These are phyloP conservation scores for Pristionchus japonicus DNA, from an alignment of 2,888 invertebrate genomes.

Conservation along the genomic window DNA sequence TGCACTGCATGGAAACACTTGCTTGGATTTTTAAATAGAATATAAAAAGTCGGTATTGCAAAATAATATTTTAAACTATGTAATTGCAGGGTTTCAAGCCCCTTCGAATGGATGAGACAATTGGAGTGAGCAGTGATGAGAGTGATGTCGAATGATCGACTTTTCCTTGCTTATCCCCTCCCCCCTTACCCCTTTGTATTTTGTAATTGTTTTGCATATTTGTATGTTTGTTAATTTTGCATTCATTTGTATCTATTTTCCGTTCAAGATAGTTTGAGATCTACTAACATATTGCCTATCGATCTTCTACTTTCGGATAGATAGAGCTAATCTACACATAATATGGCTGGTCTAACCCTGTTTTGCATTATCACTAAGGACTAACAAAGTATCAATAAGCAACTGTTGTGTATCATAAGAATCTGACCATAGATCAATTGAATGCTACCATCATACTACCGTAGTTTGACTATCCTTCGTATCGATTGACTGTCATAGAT, in stretches of 20 bases:
- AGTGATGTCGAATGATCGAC: conserved; percentile 13
- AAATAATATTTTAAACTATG: not conserved
- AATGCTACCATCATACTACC: not conserved
- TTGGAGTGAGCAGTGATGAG: conserved; percentile 44
- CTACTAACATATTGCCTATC: conserved; percentile 20
- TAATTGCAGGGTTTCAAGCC: conserved; percentile 43
- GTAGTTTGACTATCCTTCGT: not conserved
- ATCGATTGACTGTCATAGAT: conserved; percentile 7
- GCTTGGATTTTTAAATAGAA: no score
- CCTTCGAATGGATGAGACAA: conserved; percentile 36
- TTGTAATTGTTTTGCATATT: not conserved
- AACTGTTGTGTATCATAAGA: conserved; percentile 6
- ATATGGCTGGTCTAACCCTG: conserved; percentile 11
- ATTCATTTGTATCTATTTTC: not conserved
- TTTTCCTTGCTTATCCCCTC: not conserved
- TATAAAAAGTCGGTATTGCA: no score
- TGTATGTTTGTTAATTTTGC: not conserved
- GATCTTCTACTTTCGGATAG: not conserved
- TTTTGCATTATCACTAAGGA: not conserved
- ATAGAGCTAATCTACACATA: not conserved
- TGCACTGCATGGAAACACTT: no score
- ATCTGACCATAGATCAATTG: not conserved
- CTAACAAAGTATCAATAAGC: conserved; percentile 10
- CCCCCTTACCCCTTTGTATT: not conserved
- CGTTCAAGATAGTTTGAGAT: not conserved